Evolutionary conservation across 2,113 vertebrate genomes (phyloP).

Genomic region (Osmerus eperlanus): DNA sequence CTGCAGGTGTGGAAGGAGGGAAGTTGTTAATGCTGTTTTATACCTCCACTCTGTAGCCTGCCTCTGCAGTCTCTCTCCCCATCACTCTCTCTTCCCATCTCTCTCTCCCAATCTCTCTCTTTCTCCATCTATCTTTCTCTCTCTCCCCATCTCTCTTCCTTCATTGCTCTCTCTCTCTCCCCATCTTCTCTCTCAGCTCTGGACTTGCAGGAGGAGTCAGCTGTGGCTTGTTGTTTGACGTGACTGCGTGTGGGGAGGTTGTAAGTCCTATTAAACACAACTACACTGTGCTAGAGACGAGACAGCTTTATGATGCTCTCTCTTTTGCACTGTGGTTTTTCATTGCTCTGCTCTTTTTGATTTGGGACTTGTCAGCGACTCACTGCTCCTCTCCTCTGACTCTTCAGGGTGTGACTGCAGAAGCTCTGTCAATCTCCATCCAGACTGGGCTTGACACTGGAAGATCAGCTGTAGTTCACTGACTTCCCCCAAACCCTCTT

Average conservation of each 20-base stretch:
- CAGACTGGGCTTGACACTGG: constrained; percentile 22
- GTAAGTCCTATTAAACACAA: constrained; percentile 20
- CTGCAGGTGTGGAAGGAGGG: too few species aligned
- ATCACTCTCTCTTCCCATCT: not conserved
- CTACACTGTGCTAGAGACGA: not conserved
- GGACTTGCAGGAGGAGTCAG: constrained; percentile 10
- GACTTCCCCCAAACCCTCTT: constrained; percentile 18
- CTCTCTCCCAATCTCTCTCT: not conserved
- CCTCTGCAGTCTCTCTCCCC: constrained; percentile 12
- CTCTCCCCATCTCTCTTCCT: not conserved
- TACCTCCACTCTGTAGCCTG: constrained; percentile 10
- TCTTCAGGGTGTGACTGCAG: not conserved
- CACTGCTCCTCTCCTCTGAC: not conserved
- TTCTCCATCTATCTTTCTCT: not conserved
- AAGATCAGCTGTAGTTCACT: constrained; percentile 39
- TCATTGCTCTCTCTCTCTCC: too few species aligned
- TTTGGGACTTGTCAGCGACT: constrained; percentile 4
- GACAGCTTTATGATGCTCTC: constrained; percentile 8
- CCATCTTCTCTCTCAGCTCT: not conserved
- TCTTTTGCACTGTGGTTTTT: not conserved
- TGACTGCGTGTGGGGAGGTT: constrained; percentile 8
- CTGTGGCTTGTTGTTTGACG: constrained; percentile 8
- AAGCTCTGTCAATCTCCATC: constrained; percentile 28
- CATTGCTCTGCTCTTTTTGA: not conserved
- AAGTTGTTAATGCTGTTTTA: too few species aligned